phyloP scores from a whole-genome alignment of 2,888 invertebrate genomes.

The Netelia inedita region DNA sequence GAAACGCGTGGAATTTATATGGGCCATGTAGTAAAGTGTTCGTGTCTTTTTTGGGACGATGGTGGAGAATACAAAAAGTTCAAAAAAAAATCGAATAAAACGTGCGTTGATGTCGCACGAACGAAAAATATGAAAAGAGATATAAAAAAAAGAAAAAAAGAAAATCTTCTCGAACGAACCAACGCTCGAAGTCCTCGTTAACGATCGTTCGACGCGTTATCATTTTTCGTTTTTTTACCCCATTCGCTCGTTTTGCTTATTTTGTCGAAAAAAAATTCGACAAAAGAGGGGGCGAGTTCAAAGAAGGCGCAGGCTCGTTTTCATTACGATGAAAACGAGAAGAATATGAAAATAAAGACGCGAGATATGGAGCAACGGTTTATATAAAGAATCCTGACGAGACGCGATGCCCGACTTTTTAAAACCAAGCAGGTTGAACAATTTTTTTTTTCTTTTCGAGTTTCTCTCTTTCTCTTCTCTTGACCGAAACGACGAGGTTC shows the following conservation, averaged over 20 bases:
- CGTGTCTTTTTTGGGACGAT: neutral
- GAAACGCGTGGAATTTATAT: slow-evolving; percentile 49
- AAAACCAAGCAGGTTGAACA: neutral
- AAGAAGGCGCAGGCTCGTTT: neutral
- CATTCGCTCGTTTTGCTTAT: neutral
- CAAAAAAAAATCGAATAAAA: neutral
- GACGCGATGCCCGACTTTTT: neutral
- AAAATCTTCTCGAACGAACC: neutral
- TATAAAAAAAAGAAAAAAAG: slow-evolving; percentile 4
- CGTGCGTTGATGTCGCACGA: neutral
- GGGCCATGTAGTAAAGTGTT: slow-evolving; percentile 29
- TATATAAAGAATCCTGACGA: slow-evolving; percentile 13
- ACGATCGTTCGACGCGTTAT: neutral
- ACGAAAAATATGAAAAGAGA: neutral
- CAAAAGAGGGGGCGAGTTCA: neutral
- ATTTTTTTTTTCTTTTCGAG: neutral
- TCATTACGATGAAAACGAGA: neutral
- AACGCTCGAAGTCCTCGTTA: neutral
- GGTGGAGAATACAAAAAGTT: neutral
- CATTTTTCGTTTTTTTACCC: neutral
- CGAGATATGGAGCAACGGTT: neutral
- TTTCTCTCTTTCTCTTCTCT: neutral
- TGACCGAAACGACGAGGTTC: slow-evolving; percentile 30
- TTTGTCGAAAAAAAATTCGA: neutral
- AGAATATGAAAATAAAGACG: neutral